phyloP scores from a whole-genome alignment of 2,797 vertebrate genomes.

The Gallinago nigripennis region DNA sequence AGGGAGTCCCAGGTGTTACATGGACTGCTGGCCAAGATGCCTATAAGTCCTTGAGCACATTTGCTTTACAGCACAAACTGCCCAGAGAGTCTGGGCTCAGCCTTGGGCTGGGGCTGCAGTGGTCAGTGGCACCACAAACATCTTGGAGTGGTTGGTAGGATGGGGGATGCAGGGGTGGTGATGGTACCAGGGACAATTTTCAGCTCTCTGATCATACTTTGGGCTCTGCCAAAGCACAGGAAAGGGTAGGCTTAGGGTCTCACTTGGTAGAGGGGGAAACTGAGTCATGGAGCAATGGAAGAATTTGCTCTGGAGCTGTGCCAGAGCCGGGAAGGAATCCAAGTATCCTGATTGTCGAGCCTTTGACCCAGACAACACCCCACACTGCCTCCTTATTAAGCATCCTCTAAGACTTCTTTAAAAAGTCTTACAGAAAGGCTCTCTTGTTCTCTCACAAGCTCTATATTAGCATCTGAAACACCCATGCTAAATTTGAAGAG shows the following conservation, averaged over 20 bases:
- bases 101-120: neutral
- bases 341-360: neutral
- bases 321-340: slow-evolving; percentile 7
- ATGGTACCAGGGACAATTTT: neutral
- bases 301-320: neutral
- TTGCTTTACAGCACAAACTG: neutral
- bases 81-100: neutral
- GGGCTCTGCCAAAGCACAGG: neutral
- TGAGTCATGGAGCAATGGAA: neutral
- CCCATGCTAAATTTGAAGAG: slow-evolving; percentile 42
- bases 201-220: neutral
- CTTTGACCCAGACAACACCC: slow-evolving; percentile 51
- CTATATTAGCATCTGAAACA: slow-evolving; percentile 59
- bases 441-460: slow-evolving; percentile 55
- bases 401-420: slow-evolving; percentile 53
- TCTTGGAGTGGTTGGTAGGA: neutral
- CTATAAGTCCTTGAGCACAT: neutral
- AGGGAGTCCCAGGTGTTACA: neutral
- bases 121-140: neutral
- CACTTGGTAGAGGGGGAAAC: neutral
- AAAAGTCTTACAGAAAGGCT: slow-evolving; percentile 40
- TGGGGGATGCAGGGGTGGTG: neutral
- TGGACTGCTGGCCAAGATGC: accelerated
- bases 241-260: neutral
- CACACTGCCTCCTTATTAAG: slow-evolving; percentile 54